phyloP scores from a whole-genome alignment of 37 sponge, comb jelly and placozoan species.

The Diacarnus erythraeanus region DNA sequence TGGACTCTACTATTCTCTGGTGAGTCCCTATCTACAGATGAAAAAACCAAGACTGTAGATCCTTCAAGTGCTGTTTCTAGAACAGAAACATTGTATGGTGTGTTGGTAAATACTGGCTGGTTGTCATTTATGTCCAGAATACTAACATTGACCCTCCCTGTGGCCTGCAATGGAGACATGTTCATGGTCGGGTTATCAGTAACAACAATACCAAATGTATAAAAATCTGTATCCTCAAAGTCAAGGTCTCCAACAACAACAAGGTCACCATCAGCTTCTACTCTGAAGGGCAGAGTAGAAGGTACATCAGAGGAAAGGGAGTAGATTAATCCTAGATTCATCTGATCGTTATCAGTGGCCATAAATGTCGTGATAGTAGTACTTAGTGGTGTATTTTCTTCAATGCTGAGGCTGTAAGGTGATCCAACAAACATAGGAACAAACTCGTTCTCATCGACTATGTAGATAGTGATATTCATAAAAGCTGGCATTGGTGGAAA shows the following conservation, averaged over 20 bases:
- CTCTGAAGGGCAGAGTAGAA: slow-evolving; percentile 20
- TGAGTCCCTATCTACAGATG: slow-evolving; percentile 53
- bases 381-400: slow-evolving; percentile 34
- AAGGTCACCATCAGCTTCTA: slow-evolving; percentile 38
- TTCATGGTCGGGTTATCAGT: slow-evolving; percentile 21
- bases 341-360: slow-evolving; percentile 54
- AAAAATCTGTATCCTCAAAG: slow-evolving; percentile 28
- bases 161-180: slow-evolving; percentile 17
- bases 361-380: slow-evolving; percentile 17
- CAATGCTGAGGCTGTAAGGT: slow-evolving; percentile 37
- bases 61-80: slow-evolving; percentile 43
- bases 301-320: slow-evolving; percentile 18
- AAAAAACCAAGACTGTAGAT: slow-evolving; percentile 28
- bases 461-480: slow-evolving; percentile 17
- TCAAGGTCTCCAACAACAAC: slow-evolving; percentile 40
- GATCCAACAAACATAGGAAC: slow-evolving; percentile 52
- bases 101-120: slow-evolving; percentile 45
- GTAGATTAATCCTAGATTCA: slow-evolving; percentile 16
- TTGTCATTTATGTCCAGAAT: slow-evolving; percentile 72
- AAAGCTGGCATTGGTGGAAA: slow-evolving; percentile 41
- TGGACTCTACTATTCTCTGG: slow-evolving; percentile 9
- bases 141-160: slow-evolving; percentile 40
- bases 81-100: slow-evolving; percentile 40
- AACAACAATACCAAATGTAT: slow-evolving; percentile 34
- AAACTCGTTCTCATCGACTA: slow-evolving; percentile 52